A percentile compares a stretch with the other conserved stretches of the same genome.
Evolutionary conservation across 2,888 invertebrate genomes (phyloP).

Genomic region (Lasioglossum calceatum): DNA sequence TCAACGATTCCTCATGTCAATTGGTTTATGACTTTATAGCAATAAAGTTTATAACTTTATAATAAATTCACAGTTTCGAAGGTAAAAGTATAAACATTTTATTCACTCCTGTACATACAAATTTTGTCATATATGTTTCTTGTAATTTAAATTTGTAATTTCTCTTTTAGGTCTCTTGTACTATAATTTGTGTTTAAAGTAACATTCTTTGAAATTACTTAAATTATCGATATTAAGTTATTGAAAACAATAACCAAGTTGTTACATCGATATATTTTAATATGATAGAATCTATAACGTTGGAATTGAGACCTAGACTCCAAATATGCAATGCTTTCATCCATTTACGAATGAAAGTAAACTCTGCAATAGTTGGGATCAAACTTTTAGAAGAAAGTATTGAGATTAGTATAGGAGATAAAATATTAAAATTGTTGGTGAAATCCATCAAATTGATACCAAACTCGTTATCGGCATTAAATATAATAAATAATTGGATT

Average conservation of each 20-base stretch:
- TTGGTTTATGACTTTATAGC: slow-evolving; percentile 14
- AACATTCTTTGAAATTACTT: background rate
- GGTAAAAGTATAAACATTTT: slow-evolving; percentile 34
- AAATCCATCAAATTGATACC: slow-evolving; percentile 77
- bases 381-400: slow-evolving; percentile 76
- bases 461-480: slow-evolving; percentile 77
- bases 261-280: background rate
- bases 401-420: slow-evolving; percentile 68
- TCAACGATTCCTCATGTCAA: background rate
- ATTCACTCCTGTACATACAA: background rate
- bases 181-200: slow-evolving; percentile 10
- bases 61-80: slow-evolving; percentile 21
- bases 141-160: background rate
- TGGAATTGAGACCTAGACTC: slow-evolving; percentile 79
- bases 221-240: background rate
- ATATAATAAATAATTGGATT: slow-evolving; percentile 77
- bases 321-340: slow-evolving; percentile 80
- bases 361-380: slow-evolving; percentile 69
- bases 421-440: slow-evolving; percentile 69
- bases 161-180: slow-evolving; percentile 21
- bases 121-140: background rate
- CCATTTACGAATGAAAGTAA: slow-evolving; percentile 64
- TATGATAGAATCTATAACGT: slow-evolving; percentile 72
- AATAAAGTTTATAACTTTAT: background rate
- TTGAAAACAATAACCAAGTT: background rate